Evolutionary conservation across 64 coral and sea anemone species (phyloP).

Genomic region (Stylophora pistillata): DNA sequence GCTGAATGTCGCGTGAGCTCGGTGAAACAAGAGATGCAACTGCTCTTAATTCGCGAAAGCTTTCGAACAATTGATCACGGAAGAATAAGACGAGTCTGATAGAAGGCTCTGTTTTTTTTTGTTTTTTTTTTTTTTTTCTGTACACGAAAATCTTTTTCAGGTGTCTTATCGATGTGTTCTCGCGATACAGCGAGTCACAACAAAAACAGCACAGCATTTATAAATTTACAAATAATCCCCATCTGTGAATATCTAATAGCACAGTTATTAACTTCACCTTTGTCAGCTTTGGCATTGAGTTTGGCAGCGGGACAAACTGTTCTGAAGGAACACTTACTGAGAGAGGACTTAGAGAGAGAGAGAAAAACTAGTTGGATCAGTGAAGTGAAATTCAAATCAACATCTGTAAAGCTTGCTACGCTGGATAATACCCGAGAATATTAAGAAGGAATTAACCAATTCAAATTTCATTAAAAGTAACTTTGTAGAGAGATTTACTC

Average conservation of each 20-base stretch:
- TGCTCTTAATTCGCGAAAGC: no score
- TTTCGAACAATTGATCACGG: no score
- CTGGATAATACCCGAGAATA: neutral
- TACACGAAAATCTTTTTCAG: no score
- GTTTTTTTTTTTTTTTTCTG: neutral
- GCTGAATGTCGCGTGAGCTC: no score
- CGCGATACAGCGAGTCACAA: neutral
- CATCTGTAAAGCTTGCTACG: neutral
- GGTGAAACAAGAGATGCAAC: no score
- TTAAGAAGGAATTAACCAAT: slow-evolving; percentile 7
- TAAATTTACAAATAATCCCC: slow-evolving; percentile 21
- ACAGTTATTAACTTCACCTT: neutral
- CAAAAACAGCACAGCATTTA: neutral
- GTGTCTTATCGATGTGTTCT: neutral
- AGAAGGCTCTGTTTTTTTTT: neutral
- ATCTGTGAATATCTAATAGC: neutral
- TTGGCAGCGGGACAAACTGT: neutral
- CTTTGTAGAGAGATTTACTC: slow-evolving; percentile 18
- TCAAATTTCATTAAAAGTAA: slow-evolving; percentile 7
- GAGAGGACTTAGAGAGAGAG: neutral
- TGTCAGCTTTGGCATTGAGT: neutral
- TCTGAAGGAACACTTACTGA: neutral
- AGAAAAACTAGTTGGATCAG: neutral
- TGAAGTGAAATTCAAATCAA: neutral
- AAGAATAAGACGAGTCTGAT: no score